Evolutionary conservation across 2,888 invertebrate species (phyloP), one percentile per base, ranked within the genome.

Genomic region (Elysia crispata): DNA sequence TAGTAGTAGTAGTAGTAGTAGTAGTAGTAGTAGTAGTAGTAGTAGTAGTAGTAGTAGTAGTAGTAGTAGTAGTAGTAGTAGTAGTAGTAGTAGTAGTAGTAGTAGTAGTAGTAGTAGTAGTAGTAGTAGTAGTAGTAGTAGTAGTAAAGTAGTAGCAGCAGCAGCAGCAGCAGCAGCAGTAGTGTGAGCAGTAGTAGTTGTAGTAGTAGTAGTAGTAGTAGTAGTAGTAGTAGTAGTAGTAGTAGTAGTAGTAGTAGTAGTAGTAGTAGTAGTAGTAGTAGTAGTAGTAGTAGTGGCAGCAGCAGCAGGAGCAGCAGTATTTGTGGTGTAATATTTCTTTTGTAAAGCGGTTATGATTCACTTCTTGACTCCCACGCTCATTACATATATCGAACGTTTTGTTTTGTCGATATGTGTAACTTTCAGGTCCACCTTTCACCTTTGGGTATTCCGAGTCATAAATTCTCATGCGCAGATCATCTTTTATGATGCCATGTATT

Each of bases 1-100:
- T 30, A 70, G 70, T 30, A 70, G 70, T 30, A 70, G 15, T 54
- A 54, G 73, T 33, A 41, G 41, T 49, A 31, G 73, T 73, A 41
- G 31, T 41, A 73, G 50, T 23, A 49, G 50, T n/a, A 49, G 73
- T 50, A 73, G 73, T 31, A 49, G 73, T 50, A 49, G 50, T 23
- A 73, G 50, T 18, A 73, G 73, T 50, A 73, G 41, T 15, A 33
- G 73, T 73, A 50, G 41, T 73, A 50, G 41, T 73, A 20, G 73
- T 73, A 73, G 70, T 70, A 70, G 70, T 70, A 70, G 70, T 30
- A 70, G 70, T 30, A 70, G 70, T 30, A 70, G 70, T 30, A 70
- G 70, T 30, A 70, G 70, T 30, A 31, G 70, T 70, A 70, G 70
- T 70, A 31, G 70, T 30, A 70, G 70, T 70, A 70, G 70, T 30